Conservation (phyloP, 2,113 vertebrate species). For the Hiodon alosoides region DNA sequence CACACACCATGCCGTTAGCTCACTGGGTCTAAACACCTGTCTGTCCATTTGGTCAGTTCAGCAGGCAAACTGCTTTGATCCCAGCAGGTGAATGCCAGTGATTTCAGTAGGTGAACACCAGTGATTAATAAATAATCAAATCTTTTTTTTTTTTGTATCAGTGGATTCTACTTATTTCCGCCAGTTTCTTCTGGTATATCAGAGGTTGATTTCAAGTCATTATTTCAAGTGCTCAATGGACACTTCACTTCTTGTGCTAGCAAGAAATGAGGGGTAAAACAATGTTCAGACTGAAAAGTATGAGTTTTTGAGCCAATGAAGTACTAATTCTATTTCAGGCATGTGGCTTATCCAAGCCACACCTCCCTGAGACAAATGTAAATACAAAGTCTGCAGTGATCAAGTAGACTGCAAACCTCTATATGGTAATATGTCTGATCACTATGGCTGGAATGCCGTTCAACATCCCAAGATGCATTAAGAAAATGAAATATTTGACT, state of each 20-base stretch:
- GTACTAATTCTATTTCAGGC: constrained; percentile 7
- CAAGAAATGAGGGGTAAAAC: constrained; percentile 4
- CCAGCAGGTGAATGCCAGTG: too few species aligned
- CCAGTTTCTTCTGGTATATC: too few species aligned
- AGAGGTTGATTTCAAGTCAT: too few species aligned
- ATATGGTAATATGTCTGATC: constrained; percentile 23
- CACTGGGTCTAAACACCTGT: too few species aligned
- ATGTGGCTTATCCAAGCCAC: neutral
- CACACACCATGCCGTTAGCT: too few species aligned
- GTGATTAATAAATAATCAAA: too few species aligned
- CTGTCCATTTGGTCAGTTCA: too few species aligned
- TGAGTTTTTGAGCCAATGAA: constrained; percentile 13
- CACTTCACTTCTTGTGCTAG: neutral
- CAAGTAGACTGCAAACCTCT: neutral
- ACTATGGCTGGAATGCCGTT: constrained; percentile 17
- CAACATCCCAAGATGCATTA: constrained; percentile 9
- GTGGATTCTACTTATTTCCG: too few species aligned
- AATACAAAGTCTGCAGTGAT: constrained; percentile 5
- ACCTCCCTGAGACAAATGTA: neutral
- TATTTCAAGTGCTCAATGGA: too few species aligned
- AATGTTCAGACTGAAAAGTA: neutral
- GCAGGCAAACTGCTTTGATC: too few species aligned
- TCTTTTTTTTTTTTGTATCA: too few species aligned
- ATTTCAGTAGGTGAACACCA: too few species aligned
- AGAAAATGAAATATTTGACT: constrained; percentile 21